Percentiles rank a stretch among this genome's conserved stretches.
Evolutionary conservation across 2,113 vertebrate genomes (phyloP).

Genomic region (Leptobrachium leishanense): DNA sequence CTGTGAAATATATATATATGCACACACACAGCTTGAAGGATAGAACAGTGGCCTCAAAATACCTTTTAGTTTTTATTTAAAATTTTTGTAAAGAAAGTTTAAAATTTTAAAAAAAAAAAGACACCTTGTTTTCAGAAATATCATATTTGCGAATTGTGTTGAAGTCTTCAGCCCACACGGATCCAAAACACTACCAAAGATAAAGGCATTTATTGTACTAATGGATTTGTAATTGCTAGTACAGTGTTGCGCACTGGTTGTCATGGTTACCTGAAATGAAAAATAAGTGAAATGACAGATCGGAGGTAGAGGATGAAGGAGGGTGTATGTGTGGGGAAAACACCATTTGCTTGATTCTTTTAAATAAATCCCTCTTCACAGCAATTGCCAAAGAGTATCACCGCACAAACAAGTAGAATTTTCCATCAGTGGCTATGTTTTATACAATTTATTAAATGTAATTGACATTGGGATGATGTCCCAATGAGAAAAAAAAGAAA

Average conservation of each 20-base stretch:
- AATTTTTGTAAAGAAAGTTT: too few relatives aligned
- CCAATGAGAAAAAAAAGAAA: too few relatives aligned
- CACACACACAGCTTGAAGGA: too few relatives aligned
- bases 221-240: slow-evolving; percentile 6
- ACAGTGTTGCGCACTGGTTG: neutral
- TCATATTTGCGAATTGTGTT: slow-evolving; percentile 11
- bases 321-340: neutral
- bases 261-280: slow-evolving; percentile 9
- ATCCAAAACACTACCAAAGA: neutral
- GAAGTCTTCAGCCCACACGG: slow-evolving; percentile 2
- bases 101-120: too few relatives aligned
- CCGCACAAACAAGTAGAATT: too few relatives aligned
- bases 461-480: too few relatives aligned
- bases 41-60: neutral
- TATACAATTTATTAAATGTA: too few relatives aligned
- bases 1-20: too few relatives aligned
- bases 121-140: neutral
- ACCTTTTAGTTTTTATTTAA: neutral
- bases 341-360: neutral
- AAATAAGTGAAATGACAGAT: neutral
- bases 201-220: slow-evolving; percentile 10
- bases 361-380: neutral
- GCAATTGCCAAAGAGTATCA: too few relatives aligned
- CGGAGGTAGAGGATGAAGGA: neutral
- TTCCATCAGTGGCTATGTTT: too few relatives aligned